A percentile compares a stretch with the other conserved stretches of the same genome.
Conservation (phyloP, 1,140 invertebrate species). For the Popillia japonica region DNA sequence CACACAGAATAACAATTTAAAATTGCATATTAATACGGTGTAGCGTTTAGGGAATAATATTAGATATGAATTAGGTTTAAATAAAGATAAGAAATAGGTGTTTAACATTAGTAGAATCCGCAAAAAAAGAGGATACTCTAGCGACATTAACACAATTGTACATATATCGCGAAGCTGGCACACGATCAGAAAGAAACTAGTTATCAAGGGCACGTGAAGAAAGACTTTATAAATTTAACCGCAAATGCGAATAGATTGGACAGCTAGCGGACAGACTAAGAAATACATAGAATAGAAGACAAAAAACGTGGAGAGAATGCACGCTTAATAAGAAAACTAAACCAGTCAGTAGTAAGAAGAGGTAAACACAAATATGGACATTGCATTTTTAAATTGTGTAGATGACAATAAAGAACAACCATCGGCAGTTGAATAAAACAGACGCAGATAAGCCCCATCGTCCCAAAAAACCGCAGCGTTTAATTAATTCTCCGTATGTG, state of each 20-base stretch:
- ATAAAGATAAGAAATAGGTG: neutral
- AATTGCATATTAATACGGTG: neutral
- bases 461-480: neutral
- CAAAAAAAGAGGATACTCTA: neutral
- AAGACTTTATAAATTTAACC: constrained; percentile 28
- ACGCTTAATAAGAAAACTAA: constrained; percentile 30
- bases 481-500: no score
- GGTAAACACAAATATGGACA: constrained; percentile 11
- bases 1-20: neutral
- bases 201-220: constrained; percentile 24
- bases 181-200: constrained; percentile 6
- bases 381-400: constrained; percentile 7
- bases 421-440: constrained; percentile 4
- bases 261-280: constrained; percentile 21
- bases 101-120: neutral
- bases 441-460: neutral
- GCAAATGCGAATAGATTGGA: constrained; percentile 25
- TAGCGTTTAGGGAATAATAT: neutral
- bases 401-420: constrained; percentile 5
- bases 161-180: neutral
- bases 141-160: neutral
- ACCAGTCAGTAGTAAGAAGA: constrained; percentile 16
- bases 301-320: constrained; percentile 25
- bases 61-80: no score
- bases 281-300: constrained; percentile 29